Evolutionary conservation across 2,888 invertebrate genomes (phyloP).

Genomic region (Macrosiphum euphorbiae): DNA sequence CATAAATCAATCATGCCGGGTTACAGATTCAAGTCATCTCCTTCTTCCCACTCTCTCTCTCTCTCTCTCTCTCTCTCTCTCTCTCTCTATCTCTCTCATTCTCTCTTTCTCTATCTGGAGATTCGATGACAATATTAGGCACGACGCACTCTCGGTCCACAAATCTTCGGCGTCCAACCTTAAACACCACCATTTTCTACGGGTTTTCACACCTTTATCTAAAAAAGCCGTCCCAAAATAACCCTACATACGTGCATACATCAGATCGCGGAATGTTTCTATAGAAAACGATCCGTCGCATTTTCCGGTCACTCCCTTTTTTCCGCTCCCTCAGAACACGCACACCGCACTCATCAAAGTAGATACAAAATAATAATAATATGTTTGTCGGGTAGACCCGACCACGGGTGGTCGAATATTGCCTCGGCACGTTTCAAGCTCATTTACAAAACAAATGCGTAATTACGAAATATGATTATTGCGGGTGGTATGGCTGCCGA

Average conservation of each 20-base stretch:
- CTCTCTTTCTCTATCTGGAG: neutral
- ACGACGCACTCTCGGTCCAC: neutral
- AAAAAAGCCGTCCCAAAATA: neutral
- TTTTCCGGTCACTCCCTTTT: neutral
- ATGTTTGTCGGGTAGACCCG: neutral
- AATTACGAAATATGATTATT: slow-evolving; percentile 48
- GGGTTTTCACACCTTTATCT: neutral
- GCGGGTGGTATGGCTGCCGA: slow-evolving; percentile 19
- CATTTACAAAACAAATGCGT: slow-evolving; percentile 38
- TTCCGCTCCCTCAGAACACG: neutral
- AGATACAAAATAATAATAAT: neutral
- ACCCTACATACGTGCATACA: neutral
- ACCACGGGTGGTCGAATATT: neutral
- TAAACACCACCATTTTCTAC: neutral
- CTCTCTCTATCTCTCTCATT: neutral
- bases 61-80: neutral
- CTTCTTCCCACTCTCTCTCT: neutral
- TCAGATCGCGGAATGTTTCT: neutral
- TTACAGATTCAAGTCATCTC: neutral
- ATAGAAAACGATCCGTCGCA: neutral
- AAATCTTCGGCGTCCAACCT: neutral
- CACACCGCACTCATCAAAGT: neutral
- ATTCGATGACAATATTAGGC: neutral
- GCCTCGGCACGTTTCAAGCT: slow-evolving; percentile 1
- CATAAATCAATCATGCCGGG: neutral